Conservation (phyloP, 53 echinoderm and acorn worm genomes). For the Actinopyga echinites region DNA sequence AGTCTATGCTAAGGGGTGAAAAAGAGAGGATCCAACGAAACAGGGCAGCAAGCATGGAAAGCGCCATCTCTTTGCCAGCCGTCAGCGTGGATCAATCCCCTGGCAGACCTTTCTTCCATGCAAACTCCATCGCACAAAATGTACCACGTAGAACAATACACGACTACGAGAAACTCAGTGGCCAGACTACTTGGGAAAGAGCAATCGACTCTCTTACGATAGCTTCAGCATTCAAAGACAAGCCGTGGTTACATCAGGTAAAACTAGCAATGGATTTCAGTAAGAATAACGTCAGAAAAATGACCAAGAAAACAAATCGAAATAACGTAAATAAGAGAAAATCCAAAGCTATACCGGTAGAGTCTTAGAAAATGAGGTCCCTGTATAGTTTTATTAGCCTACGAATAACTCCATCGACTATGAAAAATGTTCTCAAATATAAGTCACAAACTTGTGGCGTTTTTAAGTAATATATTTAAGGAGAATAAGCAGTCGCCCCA, state of each 20-base stretch:
- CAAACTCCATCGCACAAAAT: constrained; percentile 50
- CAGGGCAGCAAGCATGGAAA: constrained; percentile 75
- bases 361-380: background rate
- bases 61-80: constrained; percentile 73
- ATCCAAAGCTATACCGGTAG: constrained; percentile 4
- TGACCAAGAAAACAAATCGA: constrained; percentile 1
- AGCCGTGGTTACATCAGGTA: constrained; percentile 87
- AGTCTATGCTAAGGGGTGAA: constrained; percentile 39
- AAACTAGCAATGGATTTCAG: constrained; percentile 87
- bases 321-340: constrained; percentile 14
- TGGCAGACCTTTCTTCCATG: constrained; percentile 74
- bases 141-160: constrained; percentile 81
- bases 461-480: no score
- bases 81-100: constrained; percentile 60
- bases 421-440: no score
- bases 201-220: constrained; percentile 87
- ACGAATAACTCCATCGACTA: no score
- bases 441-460: no score
- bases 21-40: constrained; percentile 65
- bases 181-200: constrained; percentile 84
- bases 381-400: no score
- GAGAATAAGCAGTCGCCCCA: no score
- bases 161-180: constrained; percentile 75
- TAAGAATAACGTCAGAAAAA: constrained; percentile 70
- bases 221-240: constrained; percentile 86